Evolutionary conservation across 2,888 invertebrate species (phyloP).

Genomic region (Callinectes sapidus): DNA sequence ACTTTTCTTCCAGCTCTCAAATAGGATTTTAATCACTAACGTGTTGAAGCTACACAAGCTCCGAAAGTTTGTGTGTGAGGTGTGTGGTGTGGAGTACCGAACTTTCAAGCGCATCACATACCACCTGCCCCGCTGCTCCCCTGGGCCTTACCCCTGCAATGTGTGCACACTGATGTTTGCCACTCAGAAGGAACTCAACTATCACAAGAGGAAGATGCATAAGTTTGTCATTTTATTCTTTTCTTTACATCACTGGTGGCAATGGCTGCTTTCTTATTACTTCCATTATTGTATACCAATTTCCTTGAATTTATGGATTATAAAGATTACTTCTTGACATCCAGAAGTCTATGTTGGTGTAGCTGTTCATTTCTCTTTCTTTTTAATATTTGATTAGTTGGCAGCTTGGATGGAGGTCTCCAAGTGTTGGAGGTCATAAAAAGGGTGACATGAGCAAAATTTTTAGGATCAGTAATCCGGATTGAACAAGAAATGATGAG

Average conservation of each 20-base stretch:
- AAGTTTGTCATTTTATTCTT: slow-evolving; percentile 56
- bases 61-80: slow-evolving; percentile 71
- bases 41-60: slow-evolving; percentile 66
- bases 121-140: slow-evolving; percentile 69
- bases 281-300: neutral
- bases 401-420: too few species aligned
- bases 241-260: neutral
- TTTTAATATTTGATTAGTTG: neutral
- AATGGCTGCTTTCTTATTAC: neutral
- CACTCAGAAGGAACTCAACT: slow-evolving; percentile 62
- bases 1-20: slow-evolving; percentile 51
- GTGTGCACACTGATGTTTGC: slow-evolving; percentile 60
- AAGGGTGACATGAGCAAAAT: too few species aligned
- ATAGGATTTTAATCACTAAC: slow-evolving; percentile 65
- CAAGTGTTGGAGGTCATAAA: too few species aligned
- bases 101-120: slow-evolving; percentile 65
- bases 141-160: slow-evolving; percentile 71
- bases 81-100: slow-evolving; percentile 70
- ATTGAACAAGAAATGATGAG: too few species aligned
- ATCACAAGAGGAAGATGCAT: slow-evolving; percentile 70
- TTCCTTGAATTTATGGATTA: neutral
- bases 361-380: neutral
- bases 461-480: too few species aligned
- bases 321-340: neutral
- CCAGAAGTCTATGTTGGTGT: neutral